Base-by-base conservation (phyloP, 1,140 invertebrate species). In the Drosophila tropicalis region DNA sequence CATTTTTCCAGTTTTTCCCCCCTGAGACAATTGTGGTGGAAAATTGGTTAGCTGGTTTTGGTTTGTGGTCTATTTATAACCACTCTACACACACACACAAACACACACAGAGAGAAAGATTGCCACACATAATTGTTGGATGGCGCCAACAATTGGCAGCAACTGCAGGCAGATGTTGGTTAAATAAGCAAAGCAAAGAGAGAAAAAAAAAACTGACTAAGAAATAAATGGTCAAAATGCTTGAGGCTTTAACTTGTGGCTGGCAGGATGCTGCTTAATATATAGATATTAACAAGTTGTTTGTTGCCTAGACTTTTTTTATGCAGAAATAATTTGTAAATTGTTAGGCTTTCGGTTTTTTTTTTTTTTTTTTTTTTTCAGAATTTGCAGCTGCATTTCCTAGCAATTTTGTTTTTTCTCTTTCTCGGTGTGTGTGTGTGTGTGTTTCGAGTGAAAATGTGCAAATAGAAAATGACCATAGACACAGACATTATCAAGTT, bases 261-360 rank as follows among this genome's bases (percentile, higher is more conserved):
- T 10, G 34, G 34, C 44, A 47, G 44, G 44, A 51, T 51, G 44
- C 44, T 51, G 44, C 17, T 3, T 51, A 51, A 51, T 51, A 22
- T 22, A 51, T 51, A 51, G 15, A n/a, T 19, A 51, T 51, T 32
- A 54, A 40, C 39, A 44, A 75, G 63, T 67, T 75, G 57, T 40
- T 75, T 57, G 15, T 65, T 25, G 29, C n/a, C n/a, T 62, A 44
- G 62, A 75, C 29, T 29, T 65, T 70, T 81, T 86, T 78, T 66
- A 75, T 86, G 74, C 65, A 78, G 68, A 81, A 86, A 81, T 81
- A 74, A 86, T 85, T 86, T 81, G 78, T 78, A 75, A 76, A 79
- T 72, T 51, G 74, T 62, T 57, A 74, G 78, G 65, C 70, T 66
- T 67, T 76, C 63, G 56, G 63, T 71, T 72, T 29, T 29, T 5